Evolutionary conservation across 2,888 invertebrate genomes (phyloP), one percentile per base, ranked within the genome.

Genomic region (Zhuqinia jingwanae): DNA sequence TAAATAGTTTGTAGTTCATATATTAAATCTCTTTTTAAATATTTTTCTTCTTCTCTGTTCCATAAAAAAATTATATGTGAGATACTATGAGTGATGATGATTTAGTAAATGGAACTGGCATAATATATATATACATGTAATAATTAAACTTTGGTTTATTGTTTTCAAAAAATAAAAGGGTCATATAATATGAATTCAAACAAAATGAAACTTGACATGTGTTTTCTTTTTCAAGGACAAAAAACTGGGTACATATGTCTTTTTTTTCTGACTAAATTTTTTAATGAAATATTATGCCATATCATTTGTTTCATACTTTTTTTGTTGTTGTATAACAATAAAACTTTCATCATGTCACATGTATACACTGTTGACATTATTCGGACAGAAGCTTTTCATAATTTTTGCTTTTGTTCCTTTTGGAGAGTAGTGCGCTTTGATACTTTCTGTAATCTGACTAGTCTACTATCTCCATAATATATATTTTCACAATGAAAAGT

Each of bases 331-430:
- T n/a, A n/a, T n/a, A n/a, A n/a, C n/a, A n/a, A n/a, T 58, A 1
- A 25, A 58, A 58, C 25, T 58, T 58, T 58, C 22, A 58, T 58
- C n/a, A n/a, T n/a, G n/a, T n/a, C n/a, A n/a, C n/a, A n/a, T n/a
- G n/a, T n/a, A n/a, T n/a, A n/a, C n/a, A n/a, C n/a, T n/a, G n/a
- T 58, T 58, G 22, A 25, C 25, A 58, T 25, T n/a, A n/a, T n/a
- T n/a, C n/a, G n/a, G n/a, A 58, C 3, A 17, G 17, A 6, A 5
- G 22, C 22, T 20, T 6, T 2, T 56, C 22, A 56, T 17, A 20
- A n/a, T n/a, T n/a, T n/a, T 50, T 6, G 36, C 50, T 50, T 50
- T 50, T 50, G 50, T 50, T 50, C 13, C 50, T 50, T 50, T 50
- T 36, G 3, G 36, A 36, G 5, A 3, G 50, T 15, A 13, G 13